Percentiles rank a stretch among this genome's conserved stretches.
Conservation (phyloP, 2,888 invertebrate species). For the Plagodis dolabraria region DNA sequence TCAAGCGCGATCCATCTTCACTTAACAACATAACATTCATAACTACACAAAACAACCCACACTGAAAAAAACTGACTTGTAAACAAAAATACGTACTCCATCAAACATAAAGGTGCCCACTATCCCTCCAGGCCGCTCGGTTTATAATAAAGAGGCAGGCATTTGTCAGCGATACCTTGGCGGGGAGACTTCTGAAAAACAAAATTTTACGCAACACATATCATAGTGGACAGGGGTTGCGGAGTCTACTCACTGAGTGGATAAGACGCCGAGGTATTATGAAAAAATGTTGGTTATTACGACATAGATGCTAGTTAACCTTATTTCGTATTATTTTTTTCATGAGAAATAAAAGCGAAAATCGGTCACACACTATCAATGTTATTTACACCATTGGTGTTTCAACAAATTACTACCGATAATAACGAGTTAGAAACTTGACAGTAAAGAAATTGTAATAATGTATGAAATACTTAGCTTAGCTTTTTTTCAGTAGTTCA, state of each 20-base stretch:
- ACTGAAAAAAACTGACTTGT: conserved; percentile 18
- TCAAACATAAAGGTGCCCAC: conserved; percentile 40
- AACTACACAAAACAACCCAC: too few species aligned
- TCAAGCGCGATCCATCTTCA: too few species aligned
- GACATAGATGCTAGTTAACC: background rate
- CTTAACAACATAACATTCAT: too few species aligned
- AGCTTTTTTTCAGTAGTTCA: too few species aligned
- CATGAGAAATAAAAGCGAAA: background rate
- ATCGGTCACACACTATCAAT: too few species aligned
- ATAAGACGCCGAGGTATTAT: conserved; percentile 32
- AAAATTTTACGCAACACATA: conserved; percentile 84
- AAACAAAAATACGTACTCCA: conserved; percentile 30
- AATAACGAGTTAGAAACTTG: too few species aligned
- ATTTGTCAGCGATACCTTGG: conserved; percentile 77
- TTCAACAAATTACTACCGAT: too few species aligned
- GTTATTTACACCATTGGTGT: too few species aligned
- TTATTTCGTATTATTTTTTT: too few species aligned
- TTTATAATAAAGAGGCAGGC: conserved; percentile 68
- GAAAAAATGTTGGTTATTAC: background rate
- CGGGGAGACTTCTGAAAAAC: conserved; percentile 74
- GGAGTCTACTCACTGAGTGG: conserved; percentile 55
- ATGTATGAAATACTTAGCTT: too few species aligned
- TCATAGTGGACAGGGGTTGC: conserved; percentile 71
- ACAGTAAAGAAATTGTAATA: too few species aligned
- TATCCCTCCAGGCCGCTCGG: conserved; percentile 48